These are phyloP conservation scores for Ylistrum balloti DNA, from an alignment of 1,140 invertebrate species.

Conservation along the genomic window DNA sequence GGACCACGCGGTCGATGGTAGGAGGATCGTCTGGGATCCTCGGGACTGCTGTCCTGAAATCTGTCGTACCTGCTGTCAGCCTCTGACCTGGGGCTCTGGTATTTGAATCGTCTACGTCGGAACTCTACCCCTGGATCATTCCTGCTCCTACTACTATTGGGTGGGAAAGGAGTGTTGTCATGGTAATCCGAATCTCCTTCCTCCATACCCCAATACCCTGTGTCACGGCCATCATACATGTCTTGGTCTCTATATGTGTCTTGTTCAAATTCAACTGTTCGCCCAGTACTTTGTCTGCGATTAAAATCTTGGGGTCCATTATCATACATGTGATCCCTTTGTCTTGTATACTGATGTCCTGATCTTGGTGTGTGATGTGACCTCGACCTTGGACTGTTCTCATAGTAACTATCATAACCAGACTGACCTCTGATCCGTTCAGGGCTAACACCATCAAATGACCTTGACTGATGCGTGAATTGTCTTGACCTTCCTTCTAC, in stretches of 20 bases:
- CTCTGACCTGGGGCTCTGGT: conserved; percentile 51
- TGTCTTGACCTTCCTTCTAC: conserved; percentile 50
- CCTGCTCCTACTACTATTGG: conserved; percentile 53
- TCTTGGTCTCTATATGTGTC: background rate
- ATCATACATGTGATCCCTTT: conserved; percentile 13
- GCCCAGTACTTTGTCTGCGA: conserved; percentile 19
- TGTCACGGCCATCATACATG: conserved; percentile 44
- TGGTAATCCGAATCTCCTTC: conserved; percentile 60
- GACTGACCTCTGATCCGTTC: conserved; percentile 55
- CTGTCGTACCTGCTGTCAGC: conserved; percentile 50
- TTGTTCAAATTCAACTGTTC: conserved; percentile 41
- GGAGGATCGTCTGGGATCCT: conserved; percentile 50
- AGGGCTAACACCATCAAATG: conserved; percentile 60
- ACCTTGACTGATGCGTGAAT: conserved; percentile 49
- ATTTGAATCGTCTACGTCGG: background rate
- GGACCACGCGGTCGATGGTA: background rate
- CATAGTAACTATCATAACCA: conserved; percentile 45
- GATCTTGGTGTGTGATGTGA: conserved; percentile 49
- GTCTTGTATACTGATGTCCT: conserved; percentile 41
- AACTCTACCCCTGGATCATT: conserved; percentile 47
- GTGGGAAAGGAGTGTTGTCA: conserved; percentile 50
- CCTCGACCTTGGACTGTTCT: conserved; percentile 54
- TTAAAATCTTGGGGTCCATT: conserved; percentile 6
- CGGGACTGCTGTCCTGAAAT: conserved; percentile 62
- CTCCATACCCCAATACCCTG: conserved; percentile 48